Evolutionary conservation across 2,888 invertebrate species (phyloP).

Genomic region (Oscheius sp.): DNA sequence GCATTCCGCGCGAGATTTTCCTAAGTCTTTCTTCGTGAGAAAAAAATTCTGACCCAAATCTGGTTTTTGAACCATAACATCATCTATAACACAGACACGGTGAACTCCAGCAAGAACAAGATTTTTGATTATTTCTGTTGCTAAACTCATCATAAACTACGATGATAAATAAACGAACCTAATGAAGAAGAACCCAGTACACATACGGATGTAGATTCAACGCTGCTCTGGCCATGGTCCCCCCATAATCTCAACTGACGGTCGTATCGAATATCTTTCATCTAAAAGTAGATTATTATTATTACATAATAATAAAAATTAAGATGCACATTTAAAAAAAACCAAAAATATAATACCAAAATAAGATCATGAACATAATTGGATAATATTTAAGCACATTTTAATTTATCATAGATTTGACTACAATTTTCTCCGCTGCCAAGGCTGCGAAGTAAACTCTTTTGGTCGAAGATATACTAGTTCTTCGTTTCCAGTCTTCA

Average conservation of each 20-base stretch:
- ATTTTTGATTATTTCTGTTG: conserved; percentile 90
- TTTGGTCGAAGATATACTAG: conserved; percentile 53
- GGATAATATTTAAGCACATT: background rate
- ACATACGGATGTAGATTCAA: conserved; percentile 90
- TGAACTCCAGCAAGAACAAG: conserved; percentile 86
- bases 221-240: conserved; percentile 90
- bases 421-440: conserved; percentile 40
- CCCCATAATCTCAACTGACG: conserved; percentile 91
- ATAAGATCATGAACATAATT: background rate
- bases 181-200: conserved; percentile 75
- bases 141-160: conserved; percentile 26
- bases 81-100: conserved; percentile 72
- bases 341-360: background rate
- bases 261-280: conserved; percentile 75
- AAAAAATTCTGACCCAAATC: conserved; percentile 88
- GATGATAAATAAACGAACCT: conserved; percentile 33
- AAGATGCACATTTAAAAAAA: background rate
- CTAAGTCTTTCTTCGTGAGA: conserved; percentile 83
- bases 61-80: conserved; percentile 46
- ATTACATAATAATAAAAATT: background rate
- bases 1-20: conserved; percentile 72
- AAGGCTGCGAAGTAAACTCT: conserved; percentile 48
- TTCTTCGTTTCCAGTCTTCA: conserved; percentile 52
- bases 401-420: background rate
- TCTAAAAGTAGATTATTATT: background rate